These are phyloP conservation scores for Psix sp. DNA, from an alignment of 1,140 invertebrate species.

Conservation along the genomic window DNA sequence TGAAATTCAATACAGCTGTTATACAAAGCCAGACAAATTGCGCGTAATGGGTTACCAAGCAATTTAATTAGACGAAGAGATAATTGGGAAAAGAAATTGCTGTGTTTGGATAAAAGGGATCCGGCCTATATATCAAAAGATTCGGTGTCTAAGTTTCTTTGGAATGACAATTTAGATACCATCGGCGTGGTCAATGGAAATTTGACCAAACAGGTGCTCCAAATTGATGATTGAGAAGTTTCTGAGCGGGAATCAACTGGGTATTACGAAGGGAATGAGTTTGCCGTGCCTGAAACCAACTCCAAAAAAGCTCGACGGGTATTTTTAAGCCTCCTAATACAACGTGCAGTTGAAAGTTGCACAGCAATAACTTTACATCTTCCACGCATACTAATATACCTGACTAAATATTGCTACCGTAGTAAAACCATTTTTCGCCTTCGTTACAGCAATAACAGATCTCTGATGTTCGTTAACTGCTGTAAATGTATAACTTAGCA, in stretches of 20 bases:
- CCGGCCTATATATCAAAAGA: slow-evolving; percentile 13
- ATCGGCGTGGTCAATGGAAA: slow-evolving; percentile 28
- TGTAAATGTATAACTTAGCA: too few species aligned
- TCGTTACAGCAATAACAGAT: too few species aligned
- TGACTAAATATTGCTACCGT: too few species aligned
- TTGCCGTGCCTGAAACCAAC: slow-evolving; percentile 3
- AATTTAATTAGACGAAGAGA: slow-evolving; percentile 22
- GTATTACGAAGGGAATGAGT: slow-evolving; percentile 23
- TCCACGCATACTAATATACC: too few species aligned
- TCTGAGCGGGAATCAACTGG: slow-evolving; percentile 12
- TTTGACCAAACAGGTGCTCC: slow-evolving; percentile 36
- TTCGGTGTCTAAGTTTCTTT: background rate
- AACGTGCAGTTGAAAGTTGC: too few species aligned
- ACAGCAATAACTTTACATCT: too few species aligned
- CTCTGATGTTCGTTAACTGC: too few species aligned
- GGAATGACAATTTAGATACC: slow-evolving; percentile 39
- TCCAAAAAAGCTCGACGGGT: slow-evolving; percentile 27
- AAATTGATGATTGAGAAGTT: slow-evolving; percentile 40
- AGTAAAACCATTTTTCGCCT: too few species aligned
- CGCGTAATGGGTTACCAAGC: slow-evolving; percentile 9
- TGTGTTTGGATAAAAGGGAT: slow-evolving; percentile 12
- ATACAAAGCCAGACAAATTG: slow-evolving; percentile 6
- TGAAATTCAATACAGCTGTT: slow-evolving; percentile 6
- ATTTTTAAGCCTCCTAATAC: too few species aligned
- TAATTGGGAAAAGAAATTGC: slow-evolving; percentile 30